A percentile compares a stretch with the other conserved stretches of the same genome.
Conservation (phyloP, 2,113 vertebrate species). For the Caranx ignobilis region DNA sequence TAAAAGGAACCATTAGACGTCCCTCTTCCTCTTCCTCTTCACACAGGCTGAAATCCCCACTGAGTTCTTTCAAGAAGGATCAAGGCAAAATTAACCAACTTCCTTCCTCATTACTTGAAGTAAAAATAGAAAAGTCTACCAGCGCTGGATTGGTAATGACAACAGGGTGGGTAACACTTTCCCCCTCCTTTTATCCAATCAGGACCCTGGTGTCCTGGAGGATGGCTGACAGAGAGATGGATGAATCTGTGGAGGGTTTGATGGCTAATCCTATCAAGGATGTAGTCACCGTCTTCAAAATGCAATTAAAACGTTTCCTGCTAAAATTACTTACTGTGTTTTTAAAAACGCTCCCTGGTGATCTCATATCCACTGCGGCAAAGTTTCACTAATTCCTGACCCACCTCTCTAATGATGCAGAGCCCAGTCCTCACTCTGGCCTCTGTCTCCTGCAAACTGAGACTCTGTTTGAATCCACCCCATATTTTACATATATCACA, state of each 20-base stretch:
- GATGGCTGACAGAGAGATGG: conserved; percentile 79
- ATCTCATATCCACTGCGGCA: conserved; percentile 39
- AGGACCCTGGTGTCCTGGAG: conserved; percentile 65
- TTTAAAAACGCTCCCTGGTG: conserved; percentile 60
- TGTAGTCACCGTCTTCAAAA: conserved; percentile 74
- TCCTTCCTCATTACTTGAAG: conserved; percentile 76
- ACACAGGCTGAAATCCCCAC: conserved; percentile 60
- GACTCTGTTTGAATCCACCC: no score
- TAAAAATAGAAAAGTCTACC: conserved; percentile 77
- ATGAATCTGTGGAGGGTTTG: conserved; percentile 78
- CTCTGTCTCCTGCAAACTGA: no score
- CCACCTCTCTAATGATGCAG: neutral
- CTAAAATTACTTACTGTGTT: conserved; percentile 69
- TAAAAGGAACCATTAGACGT: conserved; percentile 71
- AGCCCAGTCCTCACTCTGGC: neutral
- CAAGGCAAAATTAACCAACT: conserved; percentile 77
- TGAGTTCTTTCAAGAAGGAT: conserved; percentile 72
- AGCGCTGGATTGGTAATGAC: conserved; percentile 74
- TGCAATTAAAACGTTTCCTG: conserved; percentile 71
- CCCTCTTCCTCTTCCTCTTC: conserved; percentile 50
- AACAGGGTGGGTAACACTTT: conserved; percentile 73
- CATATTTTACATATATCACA: no score
- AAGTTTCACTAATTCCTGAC: conserved; percentile 23
- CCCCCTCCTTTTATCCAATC: conserved; percentile 75
- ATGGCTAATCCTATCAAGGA: conserved; percentile 79